phyloP scores from a whole-genome alignment of 2,113 vertebrate species.

The Gorsachius goisagi region DNA sequence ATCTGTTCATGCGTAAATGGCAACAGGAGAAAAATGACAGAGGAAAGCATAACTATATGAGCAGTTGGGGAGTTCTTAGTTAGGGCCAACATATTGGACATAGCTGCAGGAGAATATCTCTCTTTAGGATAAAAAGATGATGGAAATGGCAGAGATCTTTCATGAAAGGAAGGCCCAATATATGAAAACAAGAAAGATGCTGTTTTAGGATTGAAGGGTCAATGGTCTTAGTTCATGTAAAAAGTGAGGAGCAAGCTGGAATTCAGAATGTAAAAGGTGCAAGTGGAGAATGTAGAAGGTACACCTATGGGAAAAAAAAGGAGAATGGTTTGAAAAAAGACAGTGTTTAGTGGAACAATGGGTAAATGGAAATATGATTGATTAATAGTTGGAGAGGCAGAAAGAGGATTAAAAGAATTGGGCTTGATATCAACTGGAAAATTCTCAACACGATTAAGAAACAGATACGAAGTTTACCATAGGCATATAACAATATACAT shows the following conservation, averaged over 20 bases:
- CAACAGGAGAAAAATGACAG: not conserved
- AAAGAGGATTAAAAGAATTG: not conserved
- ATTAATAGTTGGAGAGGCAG: not conserved
- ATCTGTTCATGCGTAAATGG: not conserved
- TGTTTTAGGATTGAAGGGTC: not conserved
- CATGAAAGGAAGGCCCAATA: not conserved
- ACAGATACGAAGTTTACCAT: not conserved
- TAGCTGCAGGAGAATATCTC: not conserved
- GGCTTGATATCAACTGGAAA: not conserved
- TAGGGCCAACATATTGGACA: not conserved
- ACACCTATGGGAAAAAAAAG: not conserved
- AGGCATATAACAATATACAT: not conserved
- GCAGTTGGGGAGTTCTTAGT: fast-evolving
- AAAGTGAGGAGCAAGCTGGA: not conserved
- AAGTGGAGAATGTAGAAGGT: not conserved
- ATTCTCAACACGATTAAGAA: not conserved
- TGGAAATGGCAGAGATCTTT: not conserved
- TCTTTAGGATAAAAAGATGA: not conserved
- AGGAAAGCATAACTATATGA: not conserved
- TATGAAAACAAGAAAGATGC: not conserved
- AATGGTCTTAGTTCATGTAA: not conserved
- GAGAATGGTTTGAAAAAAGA: not conserved
- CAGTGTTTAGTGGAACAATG: not conserved
- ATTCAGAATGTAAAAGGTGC: not conserved
- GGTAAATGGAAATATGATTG: not conserved